Evolutionary conservation across 2,888 invertebrate genomes (phyloP), one percentile per base, ranked within the genome.

Genomic region (Parthenolecanium corni): DNA sequence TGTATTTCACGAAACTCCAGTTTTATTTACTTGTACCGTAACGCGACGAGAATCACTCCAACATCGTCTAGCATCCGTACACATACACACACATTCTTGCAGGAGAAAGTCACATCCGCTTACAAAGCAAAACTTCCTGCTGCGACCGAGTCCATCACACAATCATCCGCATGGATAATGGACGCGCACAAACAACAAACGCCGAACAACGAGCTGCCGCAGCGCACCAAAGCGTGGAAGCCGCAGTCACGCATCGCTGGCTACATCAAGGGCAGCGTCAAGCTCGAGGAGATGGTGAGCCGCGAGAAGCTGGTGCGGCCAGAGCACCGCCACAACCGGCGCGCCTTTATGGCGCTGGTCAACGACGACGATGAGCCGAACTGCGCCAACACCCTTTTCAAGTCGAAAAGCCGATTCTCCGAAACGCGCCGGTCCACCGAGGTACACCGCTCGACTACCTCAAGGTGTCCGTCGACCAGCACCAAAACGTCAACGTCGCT

Each of bases 321-420:
- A 5, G 46, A 61, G 36, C 36, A 61, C 31, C 18, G 61, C 9
- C 61, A 61, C 38, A 61, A 61, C 23, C 49, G 49, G 38, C 61
- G 51, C 12, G 51, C 61, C 18, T 51, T 51, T 11, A 21, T 51
- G 2, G 38, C 49, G 1, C 24, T 18, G 11, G 49, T 51, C 49
- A 51, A 61, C 51, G 46, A 46, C 38, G 23, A 38, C 6, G 51
- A 21, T 23, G 21, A 49, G 11, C 5, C 11, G 20, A 14, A 5
- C 31, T 6, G 4, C 31, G 31, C 31, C 31, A 31, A 4, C 4
- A 31, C 9, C 31, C 4, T 6, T 6, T 9, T 9, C 5, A 31
- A 31, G 9, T 6, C 9, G 5, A 31, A 31, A 31, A 31, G 9
- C 31, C n/a, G n/a, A n/a, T n/a, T n/a, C n/a, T n/a, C n/a, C n/a